phyloP scores from a whole-genome alignment of 2,888 invertebrate genomes.

The Ypsolopha scabrella region DNA sequence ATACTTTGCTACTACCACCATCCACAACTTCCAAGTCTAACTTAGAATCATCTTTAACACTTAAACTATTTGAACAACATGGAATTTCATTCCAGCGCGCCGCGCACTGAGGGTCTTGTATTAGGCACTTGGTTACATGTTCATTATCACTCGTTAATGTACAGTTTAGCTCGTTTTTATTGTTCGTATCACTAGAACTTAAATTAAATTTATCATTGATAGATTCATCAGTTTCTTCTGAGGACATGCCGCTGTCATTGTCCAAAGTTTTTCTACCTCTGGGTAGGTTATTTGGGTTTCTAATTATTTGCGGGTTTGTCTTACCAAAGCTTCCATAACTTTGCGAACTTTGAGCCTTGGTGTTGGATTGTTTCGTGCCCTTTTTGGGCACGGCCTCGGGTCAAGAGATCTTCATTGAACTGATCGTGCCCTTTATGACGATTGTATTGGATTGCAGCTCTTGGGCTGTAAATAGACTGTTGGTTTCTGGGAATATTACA shows the following conservation, averaged over 20 bases:
- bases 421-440: constrained; percentile 47
- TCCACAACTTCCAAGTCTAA: constrained; percentile 15
- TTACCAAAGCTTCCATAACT: constrained; percentile 54
- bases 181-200: constrained; percentile 24
- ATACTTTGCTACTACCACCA: constrained; percentile 16
- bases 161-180: constrained; percentile 21
- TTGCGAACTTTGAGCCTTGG: constrained; percentile 24
- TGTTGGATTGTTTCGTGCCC: constrained; percentile 39
- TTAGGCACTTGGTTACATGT: constrained; percentile 57
- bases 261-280: constrained; percentile 18
- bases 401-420: constrained; percentile 46
- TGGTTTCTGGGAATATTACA: constrained; percentile 42
- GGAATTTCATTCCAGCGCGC: constrained; percentile 61
- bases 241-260: constrained; percentile 59
- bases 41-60: constrained; percentile 27
- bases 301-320: constrained; percentile 18
- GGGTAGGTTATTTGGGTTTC: constrained; percentile 9
- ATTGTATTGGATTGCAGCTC: constrained; percentile 38
- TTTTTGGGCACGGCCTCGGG: constrained; percentile 57
- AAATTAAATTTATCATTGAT: constrained; percentile 28
- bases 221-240: constrained; percentile 57
- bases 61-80: constrained; percentile 50
- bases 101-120: constrained; percentile 39
- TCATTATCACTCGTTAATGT: constrained; percentile 1
- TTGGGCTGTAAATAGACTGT: constrained; percentile 40